Percentiles rank a stretch among this genome's conserved stretches.
phyloP scores from a whole-genome alignment of 2,797 vertebrate genomes.

The Emys orbicularis region DNA sequence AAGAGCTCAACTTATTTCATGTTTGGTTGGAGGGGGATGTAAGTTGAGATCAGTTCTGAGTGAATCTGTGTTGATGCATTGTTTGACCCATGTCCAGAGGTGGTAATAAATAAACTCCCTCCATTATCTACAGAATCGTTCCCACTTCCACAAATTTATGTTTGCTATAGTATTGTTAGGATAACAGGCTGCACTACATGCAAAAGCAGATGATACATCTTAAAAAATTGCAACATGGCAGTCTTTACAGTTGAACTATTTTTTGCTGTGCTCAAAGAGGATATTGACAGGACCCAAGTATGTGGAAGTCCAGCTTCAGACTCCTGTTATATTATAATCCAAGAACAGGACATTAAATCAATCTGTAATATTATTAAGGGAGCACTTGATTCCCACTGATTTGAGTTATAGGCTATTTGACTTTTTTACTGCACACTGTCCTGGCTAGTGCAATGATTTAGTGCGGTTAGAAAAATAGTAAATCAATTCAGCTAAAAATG shows the following conservation, averaged over 20 bases:
- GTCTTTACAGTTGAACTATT: background rate
- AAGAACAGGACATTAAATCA: background rate
- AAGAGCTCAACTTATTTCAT: background rate
- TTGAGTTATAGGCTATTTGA: constrained; percentile 26
- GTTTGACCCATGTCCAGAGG: background rate
- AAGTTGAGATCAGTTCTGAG: background rate
- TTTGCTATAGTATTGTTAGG: background rate
- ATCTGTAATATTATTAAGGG: constrained; percentile 6
- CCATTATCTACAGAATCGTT: background rate
- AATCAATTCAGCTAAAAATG: background rate
- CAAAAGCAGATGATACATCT: background rate
- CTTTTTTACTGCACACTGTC: background rate
- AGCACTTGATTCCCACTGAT: background rate
- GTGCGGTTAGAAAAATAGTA: background rate
- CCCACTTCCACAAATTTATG: background rate
- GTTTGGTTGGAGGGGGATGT: background rate
- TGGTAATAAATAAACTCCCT: background rate
- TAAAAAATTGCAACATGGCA: background rate
- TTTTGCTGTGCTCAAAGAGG: background rate
- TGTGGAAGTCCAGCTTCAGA: background rate
- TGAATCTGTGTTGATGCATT: background rate
- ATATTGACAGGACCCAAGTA: background rate
- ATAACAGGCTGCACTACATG: background rate
- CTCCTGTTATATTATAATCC: background rate
- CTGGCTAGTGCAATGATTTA: constrained; percentile 15